phyloP scores from a whole-genome alignment of 2,888 invertebrate species.

The Cybosia mesomella region DNA sequence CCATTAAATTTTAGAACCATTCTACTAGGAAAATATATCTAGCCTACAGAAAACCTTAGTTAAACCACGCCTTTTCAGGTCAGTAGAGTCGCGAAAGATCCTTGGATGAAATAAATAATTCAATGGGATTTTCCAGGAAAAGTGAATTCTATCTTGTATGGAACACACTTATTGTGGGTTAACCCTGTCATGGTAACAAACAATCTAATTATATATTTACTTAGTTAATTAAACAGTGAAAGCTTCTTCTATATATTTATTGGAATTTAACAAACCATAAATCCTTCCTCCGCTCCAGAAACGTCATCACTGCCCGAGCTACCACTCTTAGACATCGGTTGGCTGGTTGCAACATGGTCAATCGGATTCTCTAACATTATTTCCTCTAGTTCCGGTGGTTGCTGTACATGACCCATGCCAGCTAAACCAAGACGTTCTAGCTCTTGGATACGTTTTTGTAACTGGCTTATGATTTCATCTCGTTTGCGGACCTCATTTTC shows the following conservation, averaged over 20 bases:
- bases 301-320: conserved; percentile 83
- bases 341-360: conserved; percentile 41
- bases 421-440: conserved; percentile 84
- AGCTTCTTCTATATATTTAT: not conserved
- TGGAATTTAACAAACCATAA: conserved; percentile 71
- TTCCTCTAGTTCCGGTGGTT: conserved; percentile 42
- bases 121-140: no score
- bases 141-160: no score
- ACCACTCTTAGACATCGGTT: conserved; percentile 63
- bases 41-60: no score
- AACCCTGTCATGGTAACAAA: no score
- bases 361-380: conserved; percentile 25
- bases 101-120: no score
- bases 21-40: not conserved
- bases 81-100: no score
- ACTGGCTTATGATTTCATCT: conserved; percentile 93
- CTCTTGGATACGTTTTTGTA: conserved; percentile 91
- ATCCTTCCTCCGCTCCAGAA: conserved; percentile 80
- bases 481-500: conserved; percentile 93
- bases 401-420: conserved; percentile 47
- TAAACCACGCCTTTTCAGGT: no score
- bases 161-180: no score
- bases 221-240: no score
- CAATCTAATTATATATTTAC: no score
- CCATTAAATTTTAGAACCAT: not conserved